A percentile compares a stretch with the other conserved stretches of the same genome.
These are phyloP conservation scores for Etia nguti DNA, from an alignment of 2,113 vertebrate species.

Conservation along the genomic window DNA sequence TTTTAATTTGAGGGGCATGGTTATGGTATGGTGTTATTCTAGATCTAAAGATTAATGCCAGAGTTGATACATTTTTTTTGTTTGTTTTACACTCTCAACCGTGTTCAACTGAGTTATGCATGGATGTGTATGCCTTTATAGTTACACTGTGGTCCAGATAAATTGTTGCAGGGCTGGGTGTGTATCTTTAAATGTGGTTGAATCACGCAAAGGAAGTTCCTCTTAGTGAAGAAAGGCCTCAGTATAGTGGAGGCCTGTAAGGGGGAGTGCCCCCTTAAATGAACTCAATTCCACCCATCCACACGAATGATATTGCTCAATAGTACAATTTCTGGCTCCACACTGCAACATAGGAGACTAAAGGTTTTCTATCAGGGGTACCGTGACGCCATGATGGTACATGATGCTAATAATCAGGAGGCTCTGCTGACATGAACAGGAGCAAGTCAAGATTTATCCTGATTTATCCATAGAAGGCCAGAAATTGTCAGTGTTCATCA, in stretches of 20 bases:
- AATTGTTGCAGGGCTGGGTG: slow-evolving; percentile 14
- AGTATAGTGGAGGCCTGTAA: neutral
- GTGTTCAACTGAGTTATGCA: neutral
- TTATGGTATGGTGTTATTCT: neutral
- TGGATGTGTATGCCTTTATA: neutral
- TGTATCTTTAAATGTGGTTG: neutral
- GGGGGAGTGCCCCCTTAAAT: neutral
- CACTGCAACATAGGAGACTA: neutral
- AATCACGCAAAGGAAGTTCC: neutral
- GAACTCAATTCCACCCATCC: neutral
- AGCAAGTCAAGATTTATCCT: slow-evolving; percentile 20
- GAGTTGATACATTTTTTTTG: neutral
- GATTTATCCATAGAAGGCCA: slow-evolving; percentile 6
- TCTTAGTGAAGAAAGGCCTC: neutral
- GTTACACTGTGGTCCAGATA: neutral
- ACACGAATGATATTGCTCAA: neutral
- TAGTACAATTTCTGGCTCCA: neutral
- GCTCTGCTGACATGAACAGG: slow-evolving; percentile 34
- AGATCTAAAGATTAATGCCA: neutral
- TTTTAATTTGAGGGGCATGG: neutral
- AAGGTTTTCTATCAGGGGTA: neutral
- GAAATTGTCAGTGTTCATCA: slow-evolving; percentile 58
- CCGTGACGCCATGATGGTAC: neutral
- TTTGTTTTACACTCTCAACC: neutral
- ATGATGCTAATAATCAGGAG: slow-evolving; percentile 14